These are phyloP conservation scores for Strix aluco DNA, from an alignment of 2,113 vertebrate species.

Conservation along the genomic window DNA sequence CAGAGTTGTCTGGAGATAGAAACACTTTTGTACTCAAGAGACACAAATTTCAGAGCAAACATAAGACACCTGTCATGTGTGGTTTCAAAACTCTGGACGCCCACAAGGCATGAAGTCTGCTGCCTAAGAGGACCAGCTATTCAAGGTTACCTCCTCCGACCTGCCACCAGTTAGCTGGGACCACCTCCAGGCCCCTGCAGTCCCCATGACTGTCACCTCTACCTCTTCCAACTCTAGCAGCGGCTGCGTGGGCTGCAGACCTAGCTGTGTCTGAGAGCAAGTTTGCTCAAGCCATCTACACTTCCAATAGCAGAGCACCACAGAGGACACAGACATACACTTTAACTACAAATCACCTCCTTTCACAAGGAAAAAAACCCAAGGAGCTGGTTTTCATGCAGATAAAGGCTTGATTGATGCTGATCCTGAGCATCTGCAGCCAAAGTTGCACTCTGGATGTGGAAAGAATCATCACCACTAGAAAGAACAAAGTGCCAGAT, in stretches of 20 bases:
- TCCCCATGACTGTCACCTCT: background rate
- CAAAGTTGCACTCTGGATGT: background rate
- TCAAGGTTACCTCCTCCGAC: background rate
- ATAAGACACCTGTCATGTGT: background rate
- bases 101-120: background rate
- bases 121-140: background rate
- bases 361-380: background rate
- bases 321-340: background rate
- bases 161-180: background rate
- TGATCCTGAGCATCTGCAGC: background rate
- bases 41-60: background rate
- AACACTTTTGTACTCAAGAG: background rate
- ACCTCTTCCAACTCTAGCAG: background rate
- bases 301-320: background rate
- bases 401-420: background rate
- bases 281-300: background rate
- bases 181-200: background rate
- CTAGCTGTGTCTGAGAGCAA: background rate
- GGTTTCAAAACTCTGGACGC: background rate
- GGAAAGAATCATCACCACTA: background rate
- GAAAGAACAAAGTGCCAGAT: background rate
- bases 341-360: background rate
- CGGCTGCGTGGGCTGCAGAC: background rate
- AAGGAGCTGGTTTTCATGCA: background rate
- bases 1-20: background rate